Evolutionary conservation across 2,888 invertebrate genomes (phyloP), one percentile per base, ranked within the genome.

Genomic region (Folsomia candida): DNA sequence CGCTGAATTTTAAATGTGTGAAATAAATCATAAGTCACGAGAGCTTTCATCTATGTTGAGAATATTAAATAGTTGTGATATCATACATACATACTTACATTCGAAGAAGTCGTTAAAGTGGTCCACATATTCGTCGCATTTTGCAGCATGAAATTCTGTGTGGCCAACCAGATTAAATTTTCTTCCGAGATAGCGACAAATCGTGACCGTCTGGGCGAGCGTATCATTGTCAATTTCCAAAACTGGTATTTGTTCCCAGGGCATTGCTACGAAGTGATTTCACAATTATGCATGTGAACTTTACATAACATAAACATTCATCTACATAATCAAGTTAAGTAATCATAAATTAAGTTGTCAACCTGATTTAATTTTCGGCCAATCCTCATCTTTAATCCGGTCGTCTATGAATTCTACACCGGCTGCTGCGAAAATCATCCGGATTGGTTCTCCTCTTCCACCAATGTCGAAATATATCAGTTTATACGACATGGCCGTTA

Each of bases 171-270:
- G 62, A 18, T 77, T 71, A 61, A 78, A 80, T 62, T 79, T 78
- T 28, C 76, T 71, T 0, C 77, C 81, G 9, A 81, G 68, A 61
- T 77, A 81, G 6, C 80, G 71, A 62, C 78, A 78, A 59, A 81
- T 81, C 18, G 80, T 74, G 25, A 75, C 76, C 20, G 79, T 77
- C 72, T 81, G 80, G 22, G 77, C 76, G 2, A 81, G 73, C 2
- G 71, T 74, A 60, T 74, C 58, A 1, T 78, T 79, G 1, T 78
- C 80, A 25, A 80, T 74, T 69, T 79, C 71, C 18, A 81, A 72
- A 6, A 80, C 72, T 1, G 81, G 81, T 3, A 80, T 26, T 61
- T 74, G 76, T 1, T 79, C 77, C 61, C 78, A 81, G 1, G 64
- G 65, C 1, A 26, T 29, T 51, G 20, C 63, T 62, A 22, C 59